phyloP scores from a whole-genome alignment of 2,888 invertebrate genomes.

The Lithophane leautieri region DNA sequence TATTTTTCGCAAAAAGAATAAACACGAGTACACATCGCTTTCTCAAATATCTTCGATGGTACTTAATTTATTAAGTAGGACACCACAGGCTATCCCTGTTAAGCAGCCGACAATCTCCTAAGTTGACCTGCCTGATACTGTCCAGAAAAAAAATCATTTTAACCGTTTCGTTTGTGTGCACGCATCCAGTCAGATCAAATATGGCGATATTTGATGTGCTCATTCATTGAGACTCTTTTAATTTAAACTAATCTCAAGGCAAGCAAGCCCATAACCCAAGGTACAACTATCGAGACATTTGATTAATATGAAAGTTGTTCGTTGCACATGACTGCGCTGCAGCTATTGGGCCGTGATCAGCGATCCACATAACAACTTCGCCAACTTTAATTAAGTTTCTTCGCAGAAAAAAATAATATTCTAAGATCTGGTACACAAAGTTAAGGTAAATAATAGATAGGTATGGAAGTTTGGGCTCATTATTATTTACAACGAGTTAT shows the following conservation, averaged over 20 bases:
- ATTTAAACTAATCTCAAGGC: too few species aligned
- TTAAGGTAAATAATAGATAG: background rate
- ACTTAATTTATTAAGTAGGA: too few species aligned
- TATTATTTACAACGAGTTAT: background rate
- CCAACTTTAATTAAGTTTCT: constrained; percentile 61
- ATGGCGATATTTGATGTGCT: background rate
- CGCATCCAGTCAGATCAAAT: background rate
- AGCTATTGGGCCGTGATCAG: constrained; percentile 32
- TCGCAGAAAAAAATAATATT: constrained; percentile 35
- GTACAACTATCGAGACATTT: constrained; percentile 17
- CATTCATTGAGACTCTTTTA: background rate
- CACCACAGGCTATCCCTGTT: background rate
- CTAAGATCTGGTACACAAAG: constrained; percentile 31
- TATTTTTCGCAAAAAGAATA: too few species aligned
- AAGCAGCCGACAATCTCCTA: too few species aligned
- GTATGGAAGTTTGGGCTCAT: background rate
- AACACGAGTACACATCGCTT: too few species aligned
- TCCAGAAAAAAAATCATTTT: too few species aligned
- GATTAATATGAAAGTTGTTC: constrained; percentile 39
- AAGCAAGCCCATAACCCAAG: background rate
- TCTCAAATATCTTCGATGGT: too few species aligned
- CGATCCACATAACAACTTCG: constrained; percentile 49
- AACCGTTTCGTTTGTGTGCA: too few species aligned
- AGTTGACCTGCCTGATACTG: too few species aligned
- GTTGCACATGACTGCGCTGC: constrained; percentile 50